Conservation (phyloP, 1,140 invertebrate genomes). For the Plectrocnemia conspersa region DNA sequence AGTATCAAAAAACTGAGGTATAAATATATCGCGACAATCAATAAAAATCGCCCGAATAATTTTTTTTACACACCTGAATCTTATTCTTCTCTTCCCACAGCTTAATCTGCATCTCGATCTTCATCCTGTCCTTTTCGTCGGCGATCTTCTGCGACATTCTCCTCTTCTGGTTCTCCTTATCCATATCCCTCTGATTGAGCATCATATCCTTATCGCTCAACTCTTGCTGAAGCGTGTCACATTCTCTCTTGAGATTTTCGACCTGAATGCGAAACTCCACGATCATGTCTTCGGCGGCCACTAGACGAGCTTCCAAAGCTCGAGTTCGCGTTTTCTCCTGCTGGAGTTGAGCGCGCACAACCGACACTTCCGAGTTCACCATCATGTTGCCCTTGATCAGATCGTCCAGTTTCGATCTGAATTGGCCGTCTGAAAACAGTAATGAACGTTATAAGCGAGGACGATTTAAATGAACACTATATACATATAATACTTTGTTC, state of each 20-base stretch:
- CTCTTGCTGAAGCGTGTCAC: constrained; percentile 26
- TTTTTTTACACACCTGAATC: constrained; percentile 54
- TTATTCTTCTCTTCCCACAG: constrained; percentile 63
- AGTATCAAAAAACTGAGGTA: no score
- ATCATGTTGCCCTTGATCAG: constrained; percentile 63
- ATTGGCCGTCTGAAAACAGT: constrained; percentile 55
- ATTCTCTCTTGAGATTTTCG: constrained; percentile 41
- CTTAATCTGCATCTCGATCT: constrained; percentile 59
- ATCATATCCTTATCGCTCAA: constrained; percentile 64
- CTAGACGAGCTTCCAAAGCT: constrained; percentile 54
- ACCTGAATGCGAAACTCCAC: constrained; percentile 52
- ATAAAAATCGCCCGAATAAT: no score
- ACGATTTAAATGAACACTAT: neutral
- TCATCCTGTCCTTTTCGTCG: constrained; percentile 64
- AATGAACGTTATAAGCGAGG: constrained; percentile 20
- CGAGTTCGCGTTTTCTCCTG: constrained; percentile 54
- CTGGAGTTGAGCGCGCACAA: constrained; percentile 57
- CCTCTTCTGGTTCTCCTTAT: constrained; percentile 70
- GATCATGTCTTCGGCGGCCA: constrained; percentile 52
- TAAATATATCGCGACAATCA: constrained; percentile 8
- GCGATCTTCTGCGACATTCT: constrained; percentile 67
- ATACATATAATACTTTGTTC: neutral
- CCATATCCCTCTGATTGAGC: constrained; percentile 65
- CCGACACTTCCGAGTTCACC: constrained; percentile 59
- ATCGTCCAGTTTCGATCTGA: constrained; percentile 59